Evolutionary conservation across 2,113 vertebrate genomes (phyloP).

Genomic region (Ciconia boyciana): DNA sequence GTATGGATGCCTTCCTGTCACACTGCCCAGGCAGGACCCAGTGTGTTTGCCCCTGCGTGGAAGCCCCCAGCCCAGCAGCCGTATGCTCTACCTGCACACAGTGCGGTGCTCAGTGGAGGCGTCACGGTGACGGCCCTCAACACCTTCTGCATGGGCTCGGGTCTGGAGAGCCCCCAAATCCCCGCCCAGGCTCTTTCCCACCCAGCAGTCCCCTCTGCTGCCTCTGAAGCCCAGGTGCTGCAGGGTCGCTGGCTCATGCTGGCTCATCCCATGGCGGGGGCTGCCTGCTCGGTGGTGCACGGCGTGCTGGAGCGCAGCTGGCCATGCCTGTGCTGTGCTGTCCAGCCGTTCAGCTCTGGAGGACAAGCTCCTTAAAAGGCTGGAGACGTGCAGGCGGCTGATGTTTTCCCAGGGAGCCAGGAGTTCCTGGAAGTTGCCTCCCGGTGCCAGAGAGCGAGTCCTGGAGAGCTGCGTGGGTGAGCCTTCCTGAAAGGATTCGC

Average conservation of each 20-base stretch:
- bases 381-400: not conserved
- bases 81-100: rapidly evolving
- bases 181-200: not conserved
- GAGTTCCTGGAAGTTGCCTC: constrained; percentile 46
- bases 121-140: not conserved
- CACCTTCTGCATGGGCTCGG: not conserved
- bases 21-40: too few species aligned
- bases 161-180: not conserved
- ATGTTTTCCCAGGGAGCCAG: constrained; percentile 29
- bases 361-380: constrained; percentile 19
- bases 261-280: not conserved
- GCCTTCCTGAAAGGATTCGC: not conserved
- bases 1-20: rapidly evolving
- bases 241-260: not conserved
- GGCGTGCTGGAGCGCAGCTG: not conserved
- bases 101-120: not conserved
- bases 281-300: not conserved
- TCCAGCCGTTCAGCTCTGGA: not conserved
- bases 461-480: not conserved
- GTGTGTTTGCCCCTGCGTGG: not conserved
- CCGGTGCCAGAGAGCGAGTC: constrained; percentile 12
- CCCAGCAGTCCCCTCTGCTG: not conserved
- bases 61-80: rapidly evolving
- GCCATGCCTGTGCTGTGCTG: rapidly evolving
- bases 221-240: not conserved